These are phyloP conservation scores for Kryphioiulus occultus DNA, from an alignment of 2,888 invertebrate species.

Conservation along the genomic window DNA sequence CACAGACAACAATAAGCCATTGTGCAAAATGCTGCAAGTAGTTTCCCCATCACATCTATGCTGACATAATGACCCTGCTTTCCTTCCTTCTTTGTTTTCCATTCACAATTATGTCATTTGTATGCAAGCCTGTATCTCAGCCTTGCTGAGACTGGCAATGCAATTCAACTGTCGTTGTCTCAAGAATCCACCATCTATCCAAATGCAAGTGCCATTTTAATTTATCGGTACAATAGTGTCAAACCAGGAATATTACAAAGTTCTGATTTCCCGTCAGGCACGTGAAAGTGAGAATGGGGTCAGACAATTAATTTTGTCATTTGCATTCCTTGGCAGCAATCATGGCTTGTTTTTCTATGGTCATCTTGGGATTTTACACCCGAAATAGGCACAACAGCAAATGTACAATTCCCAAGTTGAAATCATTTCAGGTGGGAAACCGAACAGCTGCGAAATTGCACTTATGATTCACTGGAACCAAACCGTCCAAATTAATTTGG, in stretches of 20 bases:
- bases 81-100: not conserved
- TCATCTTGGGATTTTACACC: not conserved
- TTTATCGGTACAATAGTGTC: not conserved
- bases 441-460: not conserved
- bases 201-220: no score
- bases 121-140: not conserved
- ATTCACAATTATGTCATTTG: conserved; percentile 7
- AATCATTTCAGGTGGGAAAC: not conserved
- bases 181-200: not conserved
- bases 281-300: no score
- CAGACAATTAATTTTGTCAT: not conserved
- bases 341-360: not conserved
- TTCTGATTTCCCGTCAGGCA: not conserved
- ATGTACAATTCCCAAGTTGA: not conserved
- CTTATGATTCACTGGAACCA: not conserved
- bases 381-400: not conserved
- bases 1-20: not conserved
- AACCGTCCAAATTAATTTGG: not conserved
- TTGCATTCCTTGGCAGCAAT: not conserved
- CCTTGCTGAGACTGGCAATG: not conserved
- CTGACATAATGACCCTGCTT: conserved; percentile 23
- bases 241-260: not conserved
- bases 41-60: not conserved
- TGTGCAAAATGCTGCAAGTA: not conserved
- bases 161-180: not conserved